A percentile compares a stretch with the other conserved stretches of the same genome.
These are phyloP conservation scores for Wiebesia pumilae DNA, from an alignment of 1,140 invertebrate genomes.

Conservation along the genomic window DNA sequence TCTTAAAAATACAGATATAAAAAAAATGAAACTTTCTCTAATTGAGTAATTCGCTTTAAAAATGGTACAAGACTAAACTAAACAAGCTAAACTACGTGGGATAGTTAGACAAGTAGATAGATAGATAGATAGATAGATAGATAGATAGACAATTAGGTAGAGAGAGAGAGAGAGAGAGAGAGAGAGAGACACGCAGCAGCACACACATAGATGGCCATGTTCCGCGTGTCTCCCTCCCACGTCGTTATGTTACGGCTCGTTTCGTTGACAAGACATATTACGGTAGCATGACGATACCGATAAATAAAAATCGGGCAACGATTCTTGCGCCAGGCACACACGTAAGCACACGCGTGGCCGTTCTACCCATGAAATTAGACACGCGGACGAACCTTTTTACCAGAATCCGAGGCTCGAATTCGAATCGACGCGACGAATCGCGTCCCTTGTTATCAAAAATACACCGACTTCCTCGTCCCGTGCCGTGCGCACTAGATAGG, in stretches of 20 bases:
- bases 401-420: constrained; percentile 61
- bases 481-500: not conserved
- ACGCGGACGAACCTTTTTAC: constrained; percentile 58
- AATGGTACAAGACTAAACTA: not conserved
- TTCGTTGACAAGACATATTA: constrained; percentile 58
- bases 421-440: constrained; percentile 62
- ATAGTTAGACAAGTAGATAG: not conserved
- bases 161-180: not conserved
- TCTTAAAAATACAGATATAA: too few relatives aligned
- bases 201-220: not conserved
- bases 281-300: constrained; percentile 63
- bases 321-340: not conserved
- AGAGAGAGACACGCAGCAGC: not conserved
- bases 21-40: too few relatives aligned
- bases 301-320: constrained; percentile 69
- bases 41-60: too few relatives aligned
- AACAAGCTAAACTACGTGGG: not conserved
- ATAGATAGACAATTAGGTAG: not conserved
- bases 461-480: not conserved
- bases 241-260: constrained; percentile 65
- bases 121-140: not conserved
- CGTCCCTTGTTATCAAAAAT: constrained; percentile 9
- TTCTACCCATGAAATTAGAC: constrained; percentile 58
- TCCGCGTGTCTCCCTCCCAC: constrained; percentile 51
- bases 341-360: not conserved